phyloP scores from a whole-genome alignment of 2,888 invertebrate species.

The Eilema depressum region DNA sequence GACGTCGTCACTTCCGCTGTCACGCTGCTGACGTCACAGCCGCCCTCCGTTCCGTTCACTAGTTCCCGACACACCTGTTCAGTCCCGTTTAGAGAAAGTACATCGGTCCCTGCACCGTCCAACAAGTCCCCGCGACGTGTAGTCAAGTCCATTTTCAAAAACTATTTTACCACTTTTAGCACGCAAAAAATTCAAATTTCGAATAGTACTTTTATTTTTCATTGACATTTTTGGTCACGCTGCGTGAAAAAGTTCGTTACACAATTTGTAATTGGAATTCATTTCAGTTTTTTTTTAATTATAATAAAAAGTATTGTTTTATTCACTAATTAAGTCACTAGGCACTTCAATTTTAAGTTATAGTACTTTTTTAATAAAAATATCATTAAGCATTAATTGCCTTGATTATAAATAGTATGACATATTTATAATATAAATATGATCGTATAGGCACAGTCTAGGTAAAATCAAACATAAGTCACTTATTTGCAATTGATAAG shows the following conservation, averaged over 20 bases:
- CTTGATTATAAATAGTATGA: conserved; percentile 12
- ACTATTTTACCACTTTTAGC: conserved; percentile 35
- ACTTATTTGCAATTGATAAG: conserved; percentile 33
- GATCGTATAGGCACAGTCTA: conserved; percentile 35
- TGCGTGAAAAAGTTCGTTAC: conserved; percentile 42
- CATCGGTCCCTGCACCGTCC: conserved; percentile 57
- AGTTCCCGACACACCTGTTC: conserved; percentile 69
- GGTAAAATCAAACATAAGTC: conserved; percentile 32
- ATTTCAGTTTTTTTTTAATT: conserved; percentile 44
- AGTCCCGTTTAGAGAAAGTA: conserved; percentile 63
- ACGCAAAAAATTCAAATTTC: conserved; percentile 49
- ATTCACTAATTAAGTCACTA: conserved; percentile 43
- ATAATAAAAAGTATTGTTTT: background rate
- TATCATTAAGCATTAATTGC: background rate
- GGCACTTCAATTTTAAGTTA: conserved; percentile 40
- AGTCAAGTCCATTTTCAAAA: conserved; percentile 82
- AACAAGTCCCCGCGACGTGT: conserved; percentile 76
- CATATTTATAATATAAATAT: background rate
- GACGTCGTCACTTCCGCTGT: conserved; percentile 68
- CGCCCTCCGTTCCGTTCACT: conserved; percentile 69
- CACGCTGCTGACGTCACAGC: conserved; percentile 70
- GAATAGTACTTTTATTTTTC: conserved; percentile 51
- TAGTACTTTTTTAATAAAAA: conserved; percentile 10
- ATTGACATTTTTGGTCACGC: conserved; percentile 60
- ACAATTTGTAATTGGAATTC: conserved; percentile 52